These are phyloP conservation scores for Micromussa lordhowensis DNA, from an alignment of 92 coral and sea anemone genomes.

Conservation along the genomic window DNA sequence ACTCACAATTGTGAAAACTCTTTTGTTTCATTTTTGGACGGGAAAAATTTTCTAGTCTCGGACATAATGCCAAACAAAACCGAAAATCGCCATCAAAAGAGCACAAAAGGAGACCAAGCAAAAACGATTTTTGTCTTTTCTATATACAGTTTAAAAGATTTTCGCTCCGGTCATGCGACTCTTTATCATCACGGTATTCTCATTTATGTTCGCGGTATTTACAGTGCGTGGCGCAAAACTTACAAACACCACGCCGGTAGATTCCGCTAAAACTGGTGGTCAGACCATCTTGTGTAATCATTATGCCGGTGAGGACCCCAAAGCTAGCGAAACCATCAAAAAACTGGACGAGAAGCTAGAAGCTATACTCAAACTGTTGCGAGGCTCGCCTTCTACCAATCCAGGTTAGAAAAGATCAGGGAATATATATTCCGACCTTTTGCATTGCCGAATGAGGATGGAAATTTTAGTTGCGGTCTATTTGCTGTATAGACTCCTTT, in stretches of 20 bases:
- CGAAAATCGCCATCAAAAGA: background rate
- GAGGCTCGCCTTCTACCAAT: background rate
- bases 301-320: background rate
- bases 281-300: background rate
- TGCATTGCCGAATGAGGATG: background rate
- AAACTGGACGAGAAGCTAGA: background rate
- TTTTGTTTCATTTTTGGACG: background rate
- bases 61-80: background rate
- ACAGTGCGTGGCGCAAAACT: background rate
- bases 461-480: background rate
- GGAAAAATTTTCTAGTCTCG: background rate
- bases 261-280: background rate
- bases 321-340: background rate
- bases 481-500: background rate
- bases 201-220: background rate
- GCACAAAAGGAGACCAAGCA: background rate
- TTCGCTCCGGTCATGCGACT: background rate
- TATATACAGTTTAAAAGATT: background rate
- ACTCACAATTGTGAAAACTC: background rate
- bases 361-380: background rate
- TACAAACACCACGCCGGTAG: background rate
- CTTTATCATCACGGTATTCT: background rate
- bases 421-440: background rate
- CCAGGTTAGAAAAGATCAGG: background rate
- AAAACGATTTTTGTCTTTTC: too few species aligned